Base-by-base conservation (phyloP, 1,140 invertebrate genomes). In the Ceratina calcarata region DNA sequence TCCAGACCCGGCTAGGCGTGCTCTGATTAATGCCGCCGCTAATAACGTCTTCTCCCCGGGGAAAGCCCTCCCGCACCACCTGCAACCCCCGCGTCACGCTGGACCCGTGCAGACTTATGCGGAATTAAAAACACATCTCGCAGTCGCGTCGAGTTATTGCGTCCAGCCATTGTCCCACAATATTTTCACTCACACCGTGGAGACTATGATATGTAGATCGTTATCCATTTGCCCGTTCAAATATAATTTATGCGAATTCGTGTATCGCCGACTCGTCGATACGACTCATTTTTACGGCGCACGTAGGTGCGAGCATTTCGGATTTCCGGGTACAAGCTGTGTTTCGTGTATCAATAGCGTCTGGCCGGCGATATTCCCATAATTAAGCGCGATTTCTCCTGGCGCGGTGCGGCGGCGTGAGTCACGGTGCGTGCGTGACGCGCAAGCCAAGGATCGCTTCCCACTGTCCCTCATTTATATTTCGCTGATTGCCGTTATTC, bases 401-500 rank as follows among this genome's bases (percentile, higher is more conserved):
- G 58, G 18, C 66, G 57, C 76, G 66, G 53, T 24, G 75, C 57
- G 64, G n/a, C 67, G 45, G 24, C 49, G 57, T 78, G 71, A 74
- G 70, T 66, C 75, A 71, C 60, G 65, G 55, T 75, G 76, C 69
- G 85, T 74, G 89, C 91, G 91, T 91, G 91, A 91, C 89, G 84
- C 76, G 90, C 90, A 90, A 90, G 85, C 89, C 80, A 87, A 88
- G 89, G 86, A 79, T 83, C 70, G 61, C 64, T 68, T 78, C 71
- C 37, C 78, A 82, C 85, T 87, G 88, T 90, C 86, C 88, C 88
- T 91, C 90, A 90, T 92, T 92, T 92, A 92, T 92, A 92, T 92
- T 92, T 93, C 83, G 90, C 89, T 92, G 91, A 93, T 93, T 92
- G 91, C 88, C 89, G 87, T 91, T 91, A 92, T 92, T 92, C 89